These are phyloP conservation scores for Cephalotes varians DNA, from an alignment of 2,888 invertebrate species.

Conservation along the genomic window DNA sequence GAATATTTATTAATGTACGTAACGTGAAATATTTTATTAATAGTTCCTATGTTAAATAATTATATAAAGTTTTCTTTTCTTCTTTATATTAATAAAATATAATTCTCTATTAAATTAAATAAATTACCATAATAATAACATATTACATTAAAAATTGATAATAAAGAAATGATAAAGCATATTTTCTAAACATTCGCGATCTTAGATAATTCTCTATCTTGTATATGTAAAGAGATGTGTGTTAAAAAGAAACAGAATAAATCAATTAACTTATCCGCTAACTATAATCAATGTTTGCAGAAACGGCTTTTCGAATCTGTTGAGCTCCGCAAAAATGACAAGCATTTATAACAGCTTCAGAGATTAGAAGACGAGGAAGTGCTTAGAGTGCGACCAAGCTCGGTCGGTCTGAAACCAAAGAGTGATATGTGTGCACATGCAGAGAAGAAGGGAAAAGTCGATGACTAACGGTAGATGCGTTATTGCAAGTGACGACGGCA, in stretches of 20 bases:
- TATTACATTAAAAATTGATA: not conserved
- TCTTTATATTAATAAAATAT: too few relatives aligned
- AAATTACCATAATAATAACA: not conserved
- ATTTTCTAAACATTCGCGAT: not conserved
- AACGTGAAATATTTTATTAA: not conserved
- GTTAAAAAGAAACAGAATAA: not conserved
- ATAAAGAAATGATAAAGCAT: not conserved
- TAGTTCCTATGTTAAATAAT: not conserved
- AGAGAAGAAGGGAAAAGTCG: slow-evolving; percentile 2
- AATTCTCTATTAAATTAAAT: too few relatives aligned
- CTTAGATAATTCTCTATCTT: not conserved
- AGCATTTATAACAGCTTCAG: not conserved
- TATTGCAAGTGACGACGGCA: slow-evolving; percentile 14
- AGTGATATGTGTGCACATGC: not conserved
- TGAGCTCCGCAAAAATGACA: not conserved
- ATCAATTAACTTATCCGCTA: not conserved
- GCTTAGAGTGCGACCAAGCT: not conserved
- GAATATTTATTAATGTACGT: not conserved
- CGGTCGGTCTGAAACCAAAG: not conserved
- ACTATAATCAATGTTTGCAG: slow-evolving; percentile 19
- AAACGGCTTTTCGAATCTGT: not conserved
- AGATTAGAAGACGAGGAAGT: not conserved
- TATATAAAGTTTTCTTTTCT: too few relatives aligned
- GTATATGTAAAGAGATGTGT: not conserved
- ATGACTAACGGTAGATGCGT: slow-evolving; percentile 41